Base-by-base conservation (phyloP, 2,888 invertebrate species). In the Trissonchulus sp. region DNA sequence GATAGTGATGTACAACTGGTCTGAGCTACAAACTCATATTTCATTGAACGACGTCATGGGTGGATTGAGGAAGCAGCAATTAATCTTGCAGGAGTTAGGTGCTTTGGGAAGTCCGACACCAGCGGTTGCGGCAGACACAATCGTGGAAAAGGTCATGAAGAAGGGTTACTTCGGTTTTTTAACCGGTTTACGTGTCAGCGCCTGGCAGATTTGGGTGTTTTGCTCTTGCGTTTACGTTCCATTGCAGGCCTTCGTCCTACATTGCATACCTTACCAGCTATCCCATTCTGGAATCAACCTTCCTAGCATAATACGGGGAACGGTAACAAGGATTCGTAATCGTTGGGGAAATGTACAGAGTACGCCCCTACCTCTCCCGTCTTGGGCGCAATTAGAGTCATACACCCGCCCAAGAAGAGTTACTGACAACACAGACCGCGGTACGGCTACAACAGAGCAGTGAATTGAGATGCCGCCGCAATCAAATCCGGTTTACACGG, bases 91-190 rank as follows among this genome's bases (percentile, higher is more conserved):
- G 8, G 15, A 65, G 8, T 28, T 28, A 18, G 34, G 34, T 31
- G 8, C n/a, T 18, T 18, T 28, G 8, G 30, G n/a, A 34, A 28
- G 31, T 8, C 8, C 34, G 8, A 28, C 31, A 15, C 3, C 30
- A 15, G 30, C 8, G 23, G 48, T 23, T 65, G 34, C 30, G 15
- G 65, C 65, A 31, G 65, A 65, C 34, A 15, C 65, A 31, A 18
- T 65, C 15, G 30, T 28, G 30, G 65, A 28, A 15, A 65, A 8
- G 8, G n/a, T 65, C n/a, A 65, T 34, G 30, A 28, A 65, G 65
- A 28, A 34, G 3, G 65, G 65, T 28, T 65, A 31, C 34, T 65
- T 65, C 65, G 65, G 65, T 31, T 65, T 65, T 28, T 28, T 65
- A 34, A 18, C 30, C 30, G 34, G 65, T 28, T 15, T 65, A 31